A percentile compares a stretch with the other conserved stretches of the same genome.
phyloP scores from a whole-genome alignment of 2,888 invertebrate genomes.

The Caenorhabditis zanzibari region DNA sequence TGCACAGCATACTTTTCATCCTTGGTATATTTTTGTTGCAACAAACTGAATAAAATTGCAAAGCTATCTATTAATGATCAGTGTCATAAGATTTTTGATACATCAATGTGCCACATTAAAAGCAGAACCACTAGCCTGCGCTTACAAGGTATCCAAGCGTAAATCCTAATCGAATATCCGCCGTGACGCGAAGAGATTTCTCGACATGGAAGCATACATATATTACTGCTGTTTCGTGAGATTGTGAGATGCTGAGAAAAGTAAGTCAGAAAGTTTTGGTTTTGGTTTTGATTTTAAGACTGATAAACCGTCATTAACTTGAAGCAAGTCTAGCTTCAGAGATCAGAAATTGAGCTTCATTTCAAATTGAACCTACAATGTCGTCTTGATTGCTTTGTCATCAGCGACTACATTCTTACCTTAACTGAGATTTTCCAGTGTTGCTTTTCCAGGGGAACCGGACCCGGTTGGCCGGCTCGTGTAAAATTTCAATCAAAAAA shows the following conservation, averaged over 20 bases:
- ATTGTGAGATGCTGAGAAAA: conserved; percentile 8
- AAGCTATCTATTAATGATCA: too few species aligned
- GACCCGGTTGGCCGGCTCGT: too few species aligned
- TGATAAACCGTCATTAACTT: too few species aligned
- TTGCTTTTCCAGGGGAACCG: too few species aligned
- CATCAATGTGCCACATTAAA: background rate
- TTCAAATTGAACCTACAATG: too few species aligned
- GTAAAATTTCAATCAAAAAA: too few species aligned
- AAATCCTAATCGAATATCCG: conserved; percentile 63
- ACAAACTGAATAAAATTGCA: background rate
- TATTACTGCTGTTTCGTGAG: background rate
- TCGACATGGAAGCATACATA: conserved; percentile 2
- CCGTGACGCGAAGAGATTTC: background rate
- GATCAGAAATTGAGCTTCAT: too few species aligned
- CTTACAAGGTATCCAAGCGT: conserved; percentile 33
- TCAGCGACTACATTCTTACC: background rate
- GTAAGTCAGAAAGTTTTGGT: conserved; percentile 29
- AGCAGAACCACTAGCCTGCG: conserved; percentile 2
- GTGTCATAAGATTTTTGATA: background rate
- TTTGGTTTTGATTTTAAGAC: conserved; percentile 18
- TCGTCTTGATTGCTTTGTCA: background rate
- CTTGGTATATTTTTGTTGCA: background rate
- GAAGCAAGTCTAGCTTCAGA: too few species aligned
- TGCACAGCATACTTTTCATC: conserved; percentile 1
- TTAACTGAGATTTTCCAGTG: background rate